Evolutionary conservation across 2,888 invertebrate species (phyloP), one percentile per base, ranked within the genome.

Genomic region (Morpho deidamia): DNA sequence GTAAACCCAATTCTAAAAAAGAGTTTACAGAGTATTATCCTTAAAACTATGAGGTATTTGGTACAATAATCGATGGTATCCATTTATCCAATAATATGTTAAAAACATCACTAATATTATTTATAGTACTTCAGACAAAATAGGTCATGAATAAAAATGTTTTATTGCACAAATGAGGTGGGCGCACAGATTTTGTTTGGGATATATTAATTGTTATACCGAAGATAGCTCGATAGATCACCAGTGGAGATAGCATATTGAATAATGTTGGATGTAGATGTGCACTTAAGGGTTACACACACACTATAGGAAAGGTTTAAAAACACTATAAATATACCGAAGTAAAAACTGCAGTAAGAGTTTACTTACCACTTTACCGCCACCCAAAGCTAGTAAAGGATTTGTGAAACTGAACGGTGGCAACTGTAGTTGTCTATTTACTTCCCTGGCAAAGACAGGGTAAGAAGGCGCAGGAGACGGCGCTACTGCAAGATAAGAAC

Each of bases 351-450:
- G 23, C 23, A 39, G 11, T 2, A 11, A 11, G n/a, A n/a, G 39
- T 39, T 2, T 11, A 76, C 85, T 84, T 68, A 94, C 94, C 91
- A 93, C 92, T 89, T 95, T 95, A 41, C 91, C 91, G 1, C 93
- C 95, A 3, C 95, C 95, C 37, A 95, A 85, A 50, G 91, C 89
- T 0, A 91, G 91, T 47, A 96, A 76, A 0, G 96, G 96, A 85
- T 97, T 97, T 38, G 93, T 93, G 76, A 95, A 96, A 79, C 94
- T 95, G 81, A 98, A 98, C 0, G 98, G 98, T 2, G 96, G 94
- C 72, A 91, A 90, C 74, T 96, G 95, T 81, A 97, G 92, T 74
- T 96, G 95, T 64, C 91, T 91, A 83, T 97, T 97, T 38, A 97
- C 96, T 76, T 94, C 91, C 43, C 81, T 78, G 1, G 95, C 93